phyloP scores from a whole-genome alignment of 2,797 vertebrate genomes.

The Allobates femoralis region DNA sequence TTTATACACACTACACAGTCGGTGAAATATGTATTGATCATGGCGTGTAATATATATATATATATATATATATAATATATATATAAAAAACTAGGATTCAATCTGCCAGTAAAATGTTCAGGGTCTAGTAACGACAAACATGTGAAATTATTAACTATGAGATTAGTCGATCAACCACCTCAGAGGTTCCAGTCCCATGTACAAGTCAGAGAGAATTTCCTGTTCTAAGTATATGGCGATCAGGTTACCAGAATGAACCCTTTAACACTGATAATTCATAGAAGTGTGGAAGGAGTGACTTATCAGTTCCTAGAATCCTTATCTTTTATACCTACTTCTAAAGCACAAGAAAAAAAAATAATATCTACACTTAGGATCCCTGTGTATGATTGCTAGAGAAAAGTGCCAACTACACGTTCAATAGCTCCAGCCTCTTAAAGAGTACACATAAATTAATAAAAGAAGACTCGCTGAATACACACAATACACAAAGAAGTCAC shows the following conservation, averaged over 20 bases:
- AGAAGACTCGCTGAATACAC: not conserved
- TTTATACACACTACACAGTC: too few species aligned
- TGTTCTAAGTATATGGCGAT: constrained; percentile 36
- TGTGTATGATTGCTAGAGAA: not conserved
- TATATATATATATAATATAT: too few species aligned
- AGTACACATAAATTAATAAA: too few species aligned
- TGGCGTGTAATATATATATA: too few species aligned
- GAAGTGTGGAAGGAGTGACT: constrained; percentile 13
- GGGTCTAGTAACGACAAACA: not conserved
- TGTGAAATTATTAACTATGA: not conserved
- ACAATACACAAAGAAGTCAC: not conserved
- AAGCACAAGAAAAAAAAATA: not conserved
- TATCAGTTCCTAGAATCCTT: constrained; percentile 35
- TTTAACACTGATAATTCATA: constrained; percentile 18
- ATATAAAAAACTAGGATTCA: too few species aligned
- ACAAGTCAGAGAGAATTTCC: constrained; percentile 6
- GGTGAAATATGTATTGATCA: too few species aligned
- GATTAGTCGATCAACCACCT: not conserved
- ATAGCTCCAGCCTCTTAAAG: not conserved
- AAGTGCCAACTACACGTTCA: not conserved
- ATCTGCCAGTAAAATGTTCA: not conserved
- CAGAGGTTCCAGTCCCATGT: not conserved
- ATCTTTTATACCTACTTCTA: not conserved
- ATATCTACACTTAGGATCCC: not conserved
- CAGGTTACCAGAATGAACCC: constrained; percentile 3